A percentile compares a stretch with the other conserved stretches of the same genome.
Evolutionary conservation across 1,140 invertebrate genomes (phyloP).

Genomic region (Coboldia fuscipes): DNA sequence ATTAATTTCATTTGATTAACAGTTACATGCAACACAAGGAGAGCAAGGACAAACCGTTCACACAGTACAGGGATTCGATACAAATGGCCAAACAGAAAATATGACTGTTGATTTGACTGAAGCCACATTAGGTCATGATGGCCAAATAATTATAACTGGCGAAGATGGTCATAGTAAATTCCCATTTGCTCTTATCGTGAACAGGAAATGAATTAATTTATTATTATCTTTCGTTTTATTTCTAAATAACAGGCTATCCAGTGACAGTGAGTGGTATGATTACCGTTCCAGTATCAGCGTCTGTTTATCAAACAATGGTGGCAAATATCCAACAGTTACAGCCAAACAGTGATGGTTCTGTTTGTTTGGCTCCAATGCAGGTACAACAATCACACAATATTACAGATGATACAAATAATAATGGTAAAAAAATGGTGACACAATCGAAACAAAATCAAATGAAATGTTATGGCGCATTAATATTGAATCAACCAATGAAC

Average conservation of each 20-base stretch:
- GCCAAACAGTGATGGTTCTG: constrained; percentile 47
- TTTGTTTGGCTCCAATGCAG: constrained; percentile 64
- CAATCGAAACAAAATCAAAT: not conserved
- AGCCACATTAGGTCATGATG: constrained; percentile 71
- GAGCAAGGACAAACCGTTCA: constrained; percentile 47
- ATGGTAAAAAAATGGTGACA: constrained; percentile 2
- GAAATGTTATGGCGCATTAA: not conserved
- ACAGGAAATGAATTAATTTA: not conserved
- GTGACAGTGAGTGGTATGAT: constrained; percentile 85
- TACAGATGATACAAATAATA: constrained; percentile 5
- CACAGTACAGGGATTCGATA: constrained; percentile 46
- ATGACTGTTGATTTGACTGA: constrained; percentile 73
- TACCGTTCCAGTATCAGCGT: constrained; percentile 80
- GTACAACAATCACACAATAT: constrained; percentile 35
- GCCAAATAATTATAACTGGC: constrained; percentile 83
- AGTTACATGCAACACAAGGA: constrained; percentile 25
- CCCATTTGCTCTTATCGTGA: not conserved
- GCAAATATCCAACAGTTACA: constrained; percentile 71
- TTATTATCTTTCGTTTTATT: no score
- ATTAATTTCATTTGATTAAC: not conserved
- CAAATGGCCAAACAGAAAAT: constrained; percentile 37
- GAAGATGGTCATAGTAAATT: constrained; percentile 74
- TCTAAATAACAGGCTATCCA: constrained; percentile 58
- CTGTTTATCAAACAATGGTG: constrained; percentile 92
- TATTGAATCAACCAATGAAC: no score